Percentiles rank a stretch among this genome's conserved stretches.
Evolutionary conservation across 2,888 invertebrate species (phyloP).

Genomic region (Ceratothoa steindachneri): DNA sequence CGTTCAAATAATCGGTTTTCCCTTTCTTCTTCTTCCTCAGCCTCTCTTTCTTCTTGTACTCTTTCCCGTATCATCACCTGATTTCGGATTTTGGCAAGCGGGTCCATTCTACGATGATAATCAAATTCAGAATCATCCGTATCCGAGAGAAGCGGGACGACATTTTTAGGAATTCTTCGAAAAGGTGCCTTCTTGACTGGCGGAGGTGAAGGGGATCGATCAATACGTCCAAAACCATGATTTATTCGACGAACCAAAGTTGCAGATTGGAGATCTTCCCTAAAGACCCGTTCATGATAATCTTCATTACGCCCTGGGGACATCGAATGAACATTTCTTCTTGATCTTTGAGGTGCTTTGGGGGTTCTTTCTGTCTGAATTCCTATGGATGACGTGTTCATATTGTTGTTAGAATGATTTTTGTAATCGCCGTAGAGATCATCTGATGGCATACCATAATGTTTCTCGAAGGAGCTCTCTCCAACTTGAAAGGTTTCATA

Average conservation of each 20-base stretch:
- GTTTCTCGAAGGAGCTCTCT: slow-evolving; percentile 19
- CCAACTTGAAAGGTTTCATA: slow-evolving; percentile 41
- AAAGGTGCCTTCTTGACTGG: neutral
- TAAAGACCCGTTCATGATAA: slow-evolving; percentile 9
- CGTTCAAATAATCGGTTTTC: neutral
- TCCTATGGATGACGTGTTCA: slow-evolving; percentile 41
- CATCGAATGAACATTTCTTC: slow-evolving; percentile 1
- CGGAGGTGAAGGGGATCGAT: slow-evolving; percentile 40
- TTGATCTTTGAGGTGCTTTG: slow-evolving; percentile 14
- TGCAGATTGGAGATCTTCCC: slow-evolving; percentile 32
- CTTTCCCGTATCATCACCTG: slow-evolving; percentile 37
- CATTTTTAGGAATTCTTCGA: slow-evolving; percentile 9
- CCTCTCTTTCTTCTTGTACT: slow-evolving; percentile 39
- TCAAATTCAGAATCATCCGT: slow-evolving; percentile 39
- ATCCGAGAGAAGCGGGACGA: slow-evolving; percentile 39
- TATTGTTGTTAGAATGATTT: slow-evolving; percentile 28
- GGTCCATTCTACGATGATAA: slow-evolving; percentile 23
- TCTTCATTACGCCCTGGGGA: neutral
- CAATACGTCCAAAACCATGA: slow-evolving; percentile 37
- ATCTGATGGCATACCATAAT: slow-evolving; percentile 4
- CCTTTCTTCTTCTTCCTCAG: slow-evolving; percentile 23
- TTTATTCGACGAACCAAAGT: slow-evolving; percentile 37
- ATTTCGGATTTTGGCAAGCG: slow-evolving; percentile 34
- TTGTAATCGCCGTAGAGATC: slow-evolving; percentile 25
- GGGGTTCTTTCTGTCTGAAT: slow-evolving; percentile 34